Base-by-base conservation (phyloP, 2,888 invertebrate species). In the Carcina quercana region DNA sequence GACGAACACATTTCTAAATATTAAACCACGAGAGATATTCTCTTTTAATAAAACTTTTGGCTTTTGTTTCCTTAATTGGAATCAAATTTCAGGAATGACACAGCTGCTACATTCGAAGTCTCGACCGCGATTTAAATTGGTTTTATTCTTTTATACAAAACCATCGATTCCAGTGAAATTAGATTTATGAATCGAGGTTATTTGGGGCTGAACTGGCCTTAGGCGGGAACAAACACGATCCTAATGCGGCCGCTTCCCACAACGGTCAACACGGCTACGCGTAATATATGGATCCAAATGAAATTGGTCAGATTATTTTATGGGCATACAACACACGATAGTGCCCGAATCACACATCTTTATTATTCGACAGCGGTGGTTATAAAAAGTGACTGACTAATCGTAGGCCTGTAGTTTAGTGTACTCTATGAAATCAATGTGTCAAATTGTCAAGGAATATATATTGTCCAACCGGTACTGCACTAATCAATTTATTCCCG, bases 11-110 rank as follows among this genome's bases (percentile, higher is more conserved):
- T 56, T 59, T 50, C 54, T 51, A 53, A 61, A 59, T 59, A 59
- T 62, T 53, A 56, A 58, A 56, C 44, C 44, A 55, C 56, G 56
- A 54, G 50, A 59, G 47, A 54, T 53, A 63, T 68, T 67, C 60
- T 58, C 46, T 58, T 78, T 75, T 72, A 74, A 68, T 76, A 78
- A 70, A 79, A 76, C 61, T 78, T 76, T 62, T 53, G 55, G 58
- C 64, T 70, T 70, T 68, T 68, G 74, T 70, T 76, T 72, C 71
- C 73, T 54, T 72, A 75, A 78, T 78, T 74, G 66, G 66, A 73
- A 75, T 73, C 70, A 70, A 72, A 78, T 74, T 70, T 67, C 70
- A 67, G 59, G 63, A 63, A 65, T 62, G 70, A 72, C 71, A 60
- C 79, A 79, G 75, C 76, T 78, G 76, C 62, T 60, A 59, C 71